Base-by-base conservation (phyloP, 1,140 invertebrate species). In the Panulirus ornatus region DNA sequence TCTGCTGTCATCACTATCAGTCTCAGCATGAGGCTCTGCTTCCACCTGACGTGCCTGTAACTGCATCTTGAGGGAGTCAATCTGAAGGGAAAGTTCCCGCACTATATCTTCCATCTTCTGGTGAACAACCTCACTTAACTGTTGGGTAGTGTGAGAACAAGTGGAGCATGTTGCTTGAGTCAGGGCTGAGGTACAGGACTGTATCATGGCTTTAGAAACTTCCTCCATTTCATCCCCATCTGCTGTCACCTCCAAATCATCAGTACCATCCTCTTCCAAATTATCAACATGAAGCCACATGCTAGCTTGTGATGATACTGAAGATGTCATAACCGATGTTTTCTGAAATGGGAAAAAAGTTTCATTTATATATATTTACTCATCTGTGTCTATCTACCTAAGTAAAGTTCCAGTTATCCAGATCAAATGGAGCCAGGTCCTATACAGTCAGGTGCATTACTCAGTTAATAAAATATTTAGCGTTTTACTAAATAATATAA, bases 71-170 rank as follows among this genome's bases (percentile, higher is more conserved):
- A 89, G 79, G 2, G 87, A 89, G 14, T 42, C 36, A 38, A 89
- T 89, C 47, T 89, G 87, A 9, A 19, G 70, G 11, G 87, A 73
- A 19, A 89, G 79, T 42, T 83, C 79, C 0, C 34, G 38, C 0
- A 89, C 87, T 16, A 89, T 89, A 14, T 83, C 87, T 40, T 89
- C 87, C 87, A 89, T 89, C 40, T 89, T 89, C 27, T 54, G 42
- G 36, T 89, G 66, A 27, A 89, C 79, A 6, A 34, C 79, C 19
- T 89, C 87, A 22, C 87, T 89, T 2, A 89, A 34, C 54, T 83
- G 58, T 70, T 82, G 58, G 0, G 87, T 89, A 22, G 75, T 71
- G 40, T 83, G 70, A 1, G 87, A 83, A n/a, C 87, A 89, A 40
- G 79, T 83, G 27, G 70, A 47, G 40, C 63, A 71, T 14, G 63